Conservation (phyloP, 2,113 vertebrate species). For the Psittacara wagleri region DNA sequence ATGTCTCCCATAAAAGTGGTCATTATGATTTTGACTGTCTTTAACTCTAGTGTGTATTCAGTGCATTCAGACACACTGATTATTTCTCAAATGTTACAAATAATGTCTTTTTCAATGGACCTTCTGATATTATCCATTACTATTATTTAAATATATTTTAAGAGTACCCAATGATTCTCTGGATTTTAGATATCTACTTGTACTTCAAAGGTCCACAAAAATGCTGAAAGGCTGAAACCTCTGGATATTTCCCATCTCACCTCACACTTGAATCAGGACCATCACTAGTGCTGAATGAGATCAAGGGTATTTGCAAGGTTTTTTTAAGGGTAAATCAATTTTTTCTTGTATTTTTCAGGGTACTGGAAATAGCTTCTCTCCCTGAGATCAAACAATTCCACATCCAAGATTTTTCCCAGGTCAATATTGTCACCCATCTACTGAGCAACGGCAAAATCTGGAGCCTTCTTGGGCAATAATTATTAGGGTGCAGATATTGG, state of each 20-base stretch:
- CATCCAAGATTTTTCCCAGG: background rate
- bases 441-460: background rate
- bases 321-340: background rate
- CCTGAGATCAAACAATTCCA: background rate
- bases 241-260: background rate
- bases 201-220: background rate
- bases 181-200: background rate
- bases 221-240: background rate
- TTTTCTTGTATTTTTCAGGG: background rate
- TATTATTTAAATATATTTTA: background rate
- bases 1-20: background rate
- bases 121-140: background rate
- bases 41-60: background rate
- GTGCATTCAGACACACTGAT: background rate
- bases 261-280: background rate
- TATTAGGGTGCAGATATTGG: background rate
- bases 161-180: background rate
- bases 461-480: background rate
- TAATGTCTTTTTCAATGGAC: background rate
- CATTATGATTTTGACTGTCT: background rate
- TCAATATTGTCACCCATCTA: background rate
- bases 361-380: background rate
- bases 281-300: background rate
- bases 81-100: background rate
- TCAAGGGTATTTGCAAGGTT: background rate